Conservation (phyloP, 2,113 vertebrate genomes). For the Malaclemys terrapin region DNA sequence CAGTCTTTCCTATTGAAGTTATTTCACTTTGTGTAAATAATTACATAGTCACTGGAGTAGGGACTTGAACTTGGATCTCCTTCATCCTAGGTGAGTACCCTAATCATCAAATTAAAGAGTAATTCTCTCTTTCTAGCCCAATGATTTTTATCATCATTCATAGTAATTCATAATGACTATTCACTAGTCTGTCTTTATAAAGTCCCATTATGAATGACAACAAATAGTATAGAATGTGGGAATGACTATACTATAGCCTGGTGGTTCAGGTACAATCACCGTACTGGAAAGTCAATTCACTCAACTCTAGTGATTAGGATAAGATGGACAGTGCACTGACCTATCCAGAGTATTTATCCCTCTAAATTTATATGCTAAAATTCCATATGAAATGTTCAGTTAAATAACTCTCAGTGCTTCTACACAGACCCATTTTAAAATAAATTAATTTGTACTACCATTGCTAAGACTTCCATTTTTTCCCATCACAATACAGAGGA, state of each 20-base stretch:
- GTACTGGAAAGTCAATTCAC: neutral
- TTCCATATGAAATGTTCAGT: neutral
- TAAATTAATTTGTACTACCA: neutral
- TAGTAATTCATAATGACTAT: neutral
- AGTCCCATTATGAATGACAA: neutral
- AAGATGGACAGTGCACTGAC: neutral
- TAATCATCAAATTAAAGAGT: neutral
- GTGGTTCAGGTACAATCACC: neutral
- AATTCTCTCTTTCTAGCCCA: neutral
- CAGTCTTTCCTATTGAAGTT: neutral
- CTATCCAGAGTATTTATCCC: neutral
- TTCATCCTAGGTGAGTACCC: neutral
- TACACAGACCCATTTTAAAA: neutral
- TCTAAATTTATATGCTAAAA: neutral
- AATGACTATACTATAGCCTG: neutral
- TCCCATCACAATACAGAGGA: rapidly evolving
- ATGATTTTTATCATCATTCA: neutral
- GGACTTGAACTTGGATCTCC: neutral
- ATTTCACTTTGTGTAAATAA: neutral
- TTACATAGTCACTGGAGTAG: neutral
- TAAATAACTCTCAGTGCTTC: neutral
- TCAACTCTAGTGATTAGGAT: neutral
- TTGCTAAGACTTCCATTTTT: neutral
- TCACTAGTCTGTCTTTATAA: neutral
- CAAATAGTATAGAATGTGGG: neutral